Percentiles rank a stretch among this genome's conserved stretches.
Evolutionary conservation across 2,113 vertebrate species (phyloP).

Genomic region (Gymnorhina tibicen): DNA sequence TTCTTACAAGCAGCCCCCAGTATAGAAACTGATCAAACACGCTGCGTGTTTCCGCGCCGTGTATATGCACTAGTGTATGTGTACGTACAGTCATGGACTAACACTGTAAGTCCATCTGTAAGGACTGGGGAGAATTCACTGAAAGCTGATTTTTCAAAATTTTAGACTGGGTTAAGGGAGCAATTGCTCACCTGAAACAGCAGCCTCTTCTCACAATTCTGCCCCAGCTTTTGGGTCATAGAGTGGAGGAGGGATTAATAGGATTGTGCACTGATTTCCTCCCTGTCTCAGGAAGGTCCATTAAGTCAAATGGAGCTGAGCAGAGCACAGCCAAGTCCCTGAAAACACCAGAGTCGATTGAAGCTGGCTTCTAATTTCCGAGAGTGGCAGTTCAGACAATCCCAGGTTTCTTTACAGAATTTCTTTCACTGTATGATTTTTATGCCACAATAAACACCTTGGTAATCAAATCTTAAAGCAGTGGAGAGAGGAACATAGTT

Average conservation of each 20-base stretch:
- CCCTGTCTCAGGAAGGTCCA: background rate
- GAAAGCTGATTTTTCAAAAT: background rate
- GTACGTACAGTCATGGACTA: background rate
- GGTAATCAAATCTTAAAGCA: background rate
- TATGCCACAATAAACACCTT: background rate
- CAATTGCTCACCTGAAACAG: background rate
- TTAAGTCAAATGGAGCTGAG: background rate
- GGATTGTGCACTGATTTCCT: background rate
- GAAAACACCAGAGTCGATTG: accelerated
- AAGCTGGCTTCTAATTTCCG: background rate
- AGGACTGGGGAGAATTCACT: background rate
- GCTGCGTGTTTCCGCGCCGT: background rate
- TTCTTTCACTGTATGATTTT: background rate
- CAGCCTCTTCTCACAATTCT: background rate
- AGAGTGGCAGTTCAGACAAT: background rate
- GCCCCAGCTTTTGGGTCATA: background rate
- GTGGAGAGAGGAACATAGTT: background rate
- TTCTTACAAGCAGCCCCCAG: background rate
- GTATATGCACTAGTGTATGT: too few relatives aligned
- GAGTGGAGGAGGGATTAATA: background rate
- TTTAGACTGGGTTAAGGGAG: background rate
- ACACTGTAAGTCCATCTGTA: background rate
- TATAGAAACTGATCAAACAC: background rate
- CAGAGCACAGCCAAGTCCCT: background rate
- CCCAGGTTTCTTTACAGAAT: background rate